Base-by-base conservation (phyloP, 2,113 vertebrate species). In the Xyrauchen texanus region DNA sequence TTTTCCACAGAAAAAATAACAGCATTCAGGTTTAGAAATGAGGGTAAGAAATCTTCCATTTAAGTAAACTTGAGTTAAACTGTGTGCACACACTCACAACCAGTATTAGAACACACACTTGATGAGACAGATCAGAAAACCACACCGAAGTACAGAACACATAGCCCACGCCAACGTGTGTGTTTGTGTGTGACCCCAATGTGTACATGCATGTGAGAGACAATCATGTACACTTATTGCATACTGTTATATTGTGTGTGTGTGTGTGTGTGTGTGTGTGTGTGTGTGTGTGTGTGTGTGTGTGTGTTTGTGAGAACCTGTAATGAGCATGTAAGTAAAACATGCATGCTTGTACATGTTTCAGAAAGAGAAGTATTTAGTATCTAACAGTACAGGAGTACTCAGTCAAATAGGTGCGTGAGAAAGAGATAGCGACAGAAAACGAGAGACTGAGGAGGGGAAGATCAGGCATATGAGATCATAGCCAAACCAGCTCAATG, bases 81-180 rank as follows among this genome's bases (percentile, higher is more conserved):
- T 34, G 21, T 34, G 21, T 34, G 47, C 47, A 73, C 60, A 72
- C 49, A 81, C 0, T 49, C 53, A 71, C n/a, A 51, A 0, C 61
- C 7, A 73, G 55, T 44, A 67, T 73, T 45, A 49, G 52, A 44
- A 13, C 76, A 79, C 66, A 49, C 44, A 79, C 42, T 65, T 21
- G 80, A 65, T 8, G 34, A 68, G 73, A 80, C 58, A 77, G 52
- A 83, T 55, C n/a, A 68, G 49, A 57, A 66, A 7, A 78, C 34
- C 81, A 42, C 79, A 89, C 90, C 83, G 79, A 84, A 92, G 94
- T 92, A 95, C 95, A 96, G 95, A 92, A 95, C 93, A 93, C 94
- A 96, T 93, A 94, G 94, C 92, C 89, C 92, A 84, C 3, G 78
- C 82, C 85, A 89, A 76, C 64, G 45, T 78, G 10, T 46, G 45